A percentile compares a stretch with the other conserved stretches of the same genome.
phyloP scores from a whole-genome alignment of 2,888 invertebrate species.

The Sarcophaga rosellei region DNA sequence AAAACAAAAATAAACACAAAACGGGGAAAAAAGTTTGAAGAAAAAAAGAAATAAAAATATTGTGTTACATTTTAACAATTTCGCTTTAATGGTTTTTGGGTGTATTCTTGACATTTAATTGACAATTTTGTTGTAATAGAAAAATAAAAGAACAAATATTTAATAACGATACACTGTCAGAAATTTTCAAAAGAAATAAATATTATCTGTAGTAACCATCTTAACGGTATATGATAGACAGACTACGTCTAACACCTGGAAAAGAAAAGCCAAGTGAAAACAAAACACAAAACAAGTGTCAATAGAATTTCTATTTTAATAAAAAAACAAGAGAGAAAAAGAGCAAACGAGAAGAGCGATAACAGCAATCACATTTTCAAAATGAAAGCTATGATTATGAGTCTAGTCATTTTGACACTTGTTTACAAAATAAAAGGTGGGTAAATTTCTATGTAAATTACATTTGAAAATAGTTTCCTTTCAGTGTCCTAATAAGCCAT shows the following conservation, averaged over 20 bases:
- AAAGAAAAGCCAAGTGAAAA: not conserved
- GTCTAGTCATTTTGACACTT: constrained; percentile 60
- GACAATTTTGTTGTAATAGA: not conserved
- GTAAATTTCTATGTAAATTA: constrained; percentile 30
- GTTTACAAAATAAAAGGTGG: constrained; percentile 61
- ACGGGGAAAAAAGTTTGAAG: not conserved
- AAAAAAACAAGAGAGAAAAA: not conserved
- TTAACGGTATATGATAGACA: no score
- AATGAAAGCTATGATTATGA: constrained; percentile 60
- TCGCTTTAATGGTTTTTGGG: not conserved
- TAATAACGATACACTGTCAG: not conserved
- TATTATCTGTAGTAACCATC: not conserved
- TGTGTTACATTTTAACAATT: not conserved
- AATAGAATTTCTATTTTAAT: not conserved
- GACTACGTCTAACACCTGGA: not conserved
- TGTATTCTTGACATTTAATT: not conserved
- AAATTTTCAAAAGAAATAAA: no score
- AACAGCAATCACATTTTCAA: not conserved
- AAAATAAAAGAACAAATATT: not conserved
- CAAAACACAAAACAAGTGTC: not conserved
- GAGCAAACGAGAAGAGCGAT: no score
- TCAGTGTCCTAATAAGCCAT: not conserved
- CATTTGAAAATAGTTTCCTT: not conserved
- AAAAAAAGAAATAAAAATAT: not conserved
- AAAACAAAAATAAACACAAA: constrained; percentile 18